These are phyloP conservation scores for Aphyosemion australe DNA, from an alignment of 2,113 vertebrate species.

Conservation along the genomic window DNA sequence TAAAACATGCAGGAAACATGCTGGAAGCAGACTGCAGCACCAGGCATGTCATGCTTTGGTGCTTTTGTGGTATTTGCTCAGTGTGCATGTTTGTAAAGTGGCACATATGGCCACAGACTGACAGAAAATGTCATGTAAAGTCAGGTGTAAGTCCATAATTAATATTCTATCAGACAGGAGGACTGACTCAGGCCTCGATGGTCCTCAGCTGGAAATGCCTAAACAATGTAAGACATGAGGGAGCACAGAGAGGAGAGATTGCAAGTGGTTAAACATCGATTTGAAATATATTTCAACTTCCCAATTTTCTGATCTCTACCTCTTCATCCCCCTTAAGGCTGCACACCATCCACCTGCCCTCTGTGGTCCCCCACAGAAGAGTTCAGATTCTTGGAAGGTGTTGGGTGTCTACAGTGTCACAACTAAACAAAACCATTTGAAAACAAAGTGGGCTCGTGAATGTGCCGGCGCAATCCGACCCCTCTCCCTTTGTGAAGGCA, in stretches of 20 bases:
- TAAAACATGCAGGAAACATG: too few species aligned
- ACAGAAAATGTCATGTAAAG: slow-evolving; percentile 22
- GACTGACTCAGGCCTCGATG: too few species aligned
- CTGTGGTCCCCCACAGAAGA: slow-evolving; percentile 69
- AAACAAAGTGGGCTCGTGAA: slow-evolving; percentile 85
- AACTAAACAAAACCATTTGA: slow-evolving; percentile 88
- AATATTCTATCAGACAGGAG: too few species aligned
- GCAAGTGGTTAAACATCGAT: neutral
- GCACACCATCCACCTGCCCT: slow-evolving; percentile 65
- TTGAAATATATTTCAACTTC: slow-evolving; percentile 11
- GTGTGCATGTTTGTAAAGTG: too few species aligned
- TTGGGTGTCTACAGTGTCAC: slow-evolving; percentile 86
- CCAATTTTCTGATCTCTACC: slow-evolving; percentile 25
- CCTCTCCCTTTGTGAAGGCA: slow-evolving; percentile 70
- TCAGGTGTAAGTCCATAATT: slow-evolving; percentile 18
- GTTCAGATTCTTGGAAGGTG: slow-evolving; percentile 82
- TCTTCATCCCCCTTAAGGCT: slow-evolving; percentile 32
- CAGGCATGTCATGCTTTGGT: too few species aligned
- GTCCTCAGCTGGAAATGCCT: neutral
- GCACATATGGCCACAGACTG: too few species aligned
- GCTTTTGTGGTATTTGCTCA: too few species aligned
- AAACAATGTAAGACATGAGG: neutral
- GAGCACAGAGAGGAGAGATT: too few species aligned
- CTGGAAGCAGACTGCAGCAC: too few species aligned
- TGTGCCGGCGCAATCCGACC: slow-evolving; percentile 79